Evolutionary conservation across 2,888 invertebrate species (phyloP), one percentile per base, ranked within the genome.

Genomic region (Epsilonema sp.): DNA sequence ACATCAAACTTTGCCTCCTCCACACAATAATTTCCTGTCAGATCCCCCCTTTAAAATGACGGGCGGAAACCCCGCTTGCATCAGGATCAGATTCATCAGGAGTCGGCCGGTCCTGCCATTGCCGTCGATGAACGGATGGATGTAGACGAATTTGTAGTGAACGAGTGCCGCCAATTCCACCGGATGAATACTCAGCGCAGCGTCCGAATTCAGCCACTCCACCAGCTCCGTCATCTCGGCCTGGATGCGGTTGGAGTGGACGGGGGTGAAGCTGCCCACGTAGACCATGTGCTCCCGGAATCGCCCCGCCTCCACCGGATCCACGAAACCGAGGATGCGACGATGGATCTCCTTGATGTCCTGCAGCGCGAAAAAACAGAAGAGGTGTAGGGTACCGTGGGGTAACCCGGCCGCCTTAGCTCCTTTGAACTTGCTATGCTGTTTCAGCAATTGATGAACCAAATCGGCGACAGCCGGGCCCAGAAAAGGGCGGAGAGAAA

Each of bases 51-150:
- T n/a, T 52, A 92, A 81, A 55, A 89, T 87, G 16, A 92, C 85
- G 0, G 92, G 90, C 1, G 92, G 92, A 70, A 82, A 94, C 0
- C 92, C 90, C 1, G 84, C 83, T 66, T 82, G 66, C 82, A 94
- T 83, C 26, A 94, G 74, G 52, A 94, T 77, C 56, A 89, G 76
- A 69, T 94, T 94, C 90, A 94, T 92, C 1, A 94, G 74, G 23
- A 94, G 73, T 25, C 94, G 75, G 16, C 89, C 86, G 0, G 92
- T 92, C 60, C 94, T 76, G 0, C 92, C 94, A 63, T 94, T 94
- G 42, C 94, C 92, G 67, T 94, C 92, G 2, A 80, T 76, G 69
- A 94, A 94, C 0, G 94, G 94, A 71, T 94, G 94, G 55, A 94
- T 89, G 63, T 83, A 82, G 0, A 94, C 94, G 40, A 94, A 67